Conservation (phyloP, 1,140 invertebrate species). For the Formica selysi region DNA sequence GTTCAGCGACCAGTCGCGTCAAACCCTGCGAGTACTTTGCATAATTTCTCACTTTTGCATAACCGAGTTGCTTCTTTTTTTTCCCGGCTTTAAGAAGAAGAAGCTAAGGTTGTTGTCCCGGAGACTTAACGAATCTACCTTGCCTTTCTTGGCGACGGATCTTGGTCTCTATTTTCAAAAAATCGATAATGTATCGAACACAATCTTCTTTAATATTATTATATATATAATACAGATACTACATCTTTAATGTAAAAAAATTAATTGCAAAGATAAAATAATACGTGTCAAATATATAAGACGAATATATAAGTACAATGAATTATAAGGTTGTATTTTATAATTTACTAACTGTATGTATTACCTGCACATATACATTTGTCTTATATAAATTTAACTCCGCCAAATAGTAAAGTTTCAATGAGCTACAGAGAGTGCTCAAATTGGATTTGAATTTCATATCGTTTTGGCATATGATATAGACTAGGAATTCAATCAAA, state of each 20-base stretch:
- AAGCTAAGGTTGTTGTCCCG: constrained; percentile 42
- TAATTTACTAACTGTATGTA: not conserved
- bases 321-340: not conserved
- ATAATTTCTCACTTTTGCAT: constrained; percentile 81
- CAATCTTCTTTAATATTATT: constrained; percentile 19
- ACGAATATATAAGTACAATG: not conserved
- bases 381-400: constrained; percentile 13
- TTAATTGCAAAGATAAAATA: not conserved
- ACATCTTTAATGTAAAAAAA: not conserved
- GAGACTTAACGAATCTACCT: constrained; percentile 65
- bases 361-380: not conserved
- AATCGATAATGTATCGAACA: constrained; percentile 25
- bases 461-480: constrained; percentile 9
- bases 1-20: constrained; percentile 67
- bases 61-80: constrained; percentile 68
- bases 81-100: constrained; percentile 28
- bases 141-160: not conserved
- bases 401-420: not conserved
- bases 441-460: constrained; percentile 29
- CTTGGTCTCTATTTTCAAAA: not conserved
- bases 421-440: not conserved
- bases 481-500: constrained; percentile 22
- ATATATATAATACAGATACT: not conserved
- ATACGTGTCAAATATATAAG: not conserved
- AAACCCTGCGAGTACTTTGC: constrained; percentile 78